Percentiles rank a stretch among this genome's conserved stretches.
Conservation (phyloP, 2,888 invertebrate species). For the Euplagia quadripunctaria region DNA sequence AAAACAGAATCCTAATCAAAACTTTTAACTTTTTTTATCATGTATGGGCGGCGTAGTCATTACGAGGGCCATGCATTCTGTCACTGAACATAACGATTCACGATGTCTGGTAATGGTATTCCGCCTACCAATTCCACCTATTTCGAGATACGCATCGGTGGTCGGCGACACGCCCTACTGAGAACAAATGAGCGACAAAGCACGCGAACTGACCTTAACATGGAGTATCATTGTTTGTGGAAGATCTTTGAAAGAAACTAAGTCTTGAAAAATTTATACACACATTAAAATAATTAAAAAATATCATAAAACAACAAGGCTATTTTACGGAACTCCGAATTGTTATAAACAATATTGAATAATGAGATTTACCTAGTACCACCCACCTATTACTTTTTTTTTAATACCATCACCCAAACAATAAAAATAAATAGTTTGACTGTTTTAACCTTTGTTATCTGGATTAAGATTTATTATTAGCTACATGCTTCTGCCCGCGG, state of each 20-base stretch:
- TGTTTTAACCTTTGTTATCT: no score
- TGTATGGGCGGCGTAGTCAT: conserved; percentile 73
- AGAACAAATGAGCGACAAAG: conserved; percentile 68
- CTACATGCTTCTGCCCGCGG: no score
- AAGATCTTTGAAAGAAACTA: not conserved
- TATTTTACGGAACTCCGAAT: no score
- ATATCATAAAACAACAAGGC: no score
- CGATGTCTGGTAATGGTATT: conserved; percentile 75
- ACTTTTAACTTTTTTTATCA: conserved; percentile 51
- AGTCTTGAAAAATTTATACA: not conserved
- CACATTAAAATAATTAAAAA: not conserved
- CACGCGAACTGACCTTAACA: conserved; percentile 44
- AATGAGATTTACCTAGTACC: no score
- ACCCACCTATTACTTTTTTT: no score
- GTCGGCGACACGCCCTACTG: conserved; percentile 72
- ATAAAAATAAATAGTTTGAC: no score
- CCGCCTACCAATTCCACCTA: conserved; percentile 85
- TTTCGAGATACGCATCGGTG: conserved; percentile 84
- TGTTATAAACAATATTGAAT: no score
- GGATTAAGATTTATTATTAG: no score
- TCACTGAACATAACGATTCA: conserved; percentile 72
- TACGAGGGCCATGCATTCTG: conserved; percentile 68
- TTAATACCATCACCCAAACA: no score
- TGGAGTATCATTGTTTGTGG: conserved; percentile 27
- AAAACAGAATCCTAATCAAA: conserved; percentile 29